Evolutionary conservation across 2,797 vertebrate species (phyloP), one percentile per base, ranked within the genome.

Genomic region (Threskiornis aethiopicus): DNA sequence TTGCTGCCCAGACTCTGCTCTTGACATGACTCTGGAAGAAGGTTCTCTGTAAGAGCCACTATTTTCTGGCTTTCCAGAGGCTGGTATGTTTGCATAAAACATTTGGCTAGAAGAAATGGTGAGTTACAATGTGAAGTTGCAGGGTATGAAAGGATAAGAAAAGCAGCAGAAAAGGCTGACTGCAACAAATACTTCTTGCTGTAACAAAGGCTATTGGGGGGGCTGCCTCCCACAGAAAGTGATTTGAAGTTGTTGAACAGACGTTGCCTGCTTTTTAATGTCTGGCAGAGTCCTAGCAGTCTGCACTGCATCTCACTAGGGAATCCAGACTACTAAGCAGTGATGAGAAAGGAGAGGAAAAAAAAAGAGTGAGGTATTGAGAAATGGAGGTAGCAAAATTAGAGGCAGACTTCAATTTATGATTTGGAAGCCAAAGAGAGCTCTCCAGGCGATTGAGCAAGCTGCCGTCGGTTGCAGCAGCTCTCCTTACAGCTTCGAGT

Each of bases 381-480:
- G 81, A 96, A 96, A 96, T 2, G 16, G 61, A 87, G 58, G 69
- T 51, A 93, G 62, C 37, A 92, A 95, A 96, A 96, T 96, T 93
- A 94, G 72, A 97, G 72, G 58, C 37, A 94, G 84, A 86, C 82
- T 95, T 95, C 90, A 96, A 72, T 95, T 95, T 96, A 79, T 86
- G 77, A 91, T 94, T 95, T 91, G 76, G 83, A 96, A 96, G 73
- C 72, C 79, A 82, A 91, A 83, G 49, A 96, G 58, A 87, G 61
- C 76, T 95, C 93, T 94, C 94, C 47, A 88, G 79, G 76, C 47
- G 9, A 91, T 78, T 88, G 65, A 96, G 44, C 42, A 96, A 89
- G 39, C 89, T 92, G 80, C 71, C 58, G 89, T 92, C 0, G 2
- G 69, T 76, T 81, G 84, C 94, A 86, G 72, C 33, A 94, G 22